Conservation (phyloP, 2,113 vertebrate species). For the Myrmecobius fasciatus region DNA sequence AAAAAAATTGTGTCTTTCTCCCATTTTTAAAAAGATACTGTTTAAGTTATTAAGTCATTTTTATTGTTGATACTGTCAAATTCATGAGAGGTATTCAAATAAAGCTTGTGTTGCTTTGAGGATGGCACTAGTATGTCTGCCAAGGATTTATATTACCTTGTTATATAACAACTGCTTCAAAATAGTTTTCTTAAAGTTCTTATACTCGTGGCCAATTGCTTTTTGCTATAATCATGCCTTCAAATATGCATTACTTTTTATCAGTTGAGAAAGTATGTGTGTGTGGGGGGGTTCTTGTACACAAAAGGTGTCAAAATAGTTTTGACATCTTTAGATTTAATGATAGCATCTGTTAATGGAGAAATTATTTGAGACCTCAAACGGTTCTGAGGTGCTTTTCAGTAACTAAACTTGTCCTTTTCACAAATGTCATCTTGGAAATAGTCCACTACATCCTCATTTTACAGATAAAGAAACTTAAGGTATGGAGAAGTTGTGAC, state of each 20-base stretch:
- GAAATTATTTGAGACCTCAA: constrained; percentile 11
- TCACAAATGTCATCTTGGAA: background rate
- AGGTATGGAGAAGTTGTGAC: background rate
- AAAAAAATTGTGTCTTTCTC: constrained; percentile 26
- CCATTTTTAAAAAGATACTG: constrained; percentile 43
- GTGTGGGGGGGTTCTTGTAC: background rate
- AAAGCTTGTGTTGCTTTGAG: background rate
- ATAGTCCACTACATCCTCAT: background rate
- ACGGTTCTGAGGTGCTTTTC: background rate
- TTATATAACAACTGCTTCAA: background rate
- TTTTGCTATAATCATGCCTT: constrained; percentile 5
- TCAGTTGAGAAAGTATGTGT: background rate
- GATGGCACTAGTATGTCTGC: background rate
- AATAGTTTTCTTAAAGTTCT: background rate
- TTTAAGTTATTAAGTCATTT: background rate
- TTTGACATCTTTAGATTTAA: background rate
- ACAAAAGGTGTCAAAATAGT: constrained; percentile 13
- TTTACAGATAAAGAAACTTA: background rate
- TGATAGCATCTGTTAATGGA: background rate
- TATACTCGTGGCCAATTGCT: background rate
- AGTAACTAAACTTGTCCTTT: background rate
- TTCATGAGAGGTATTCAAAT: background rate
- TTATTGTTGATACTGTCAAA: background rate
- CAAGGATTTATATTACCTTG: background rate
- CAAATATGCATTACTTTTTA: background rate